Evolutionary conservation across 1,140 invertebrate species (phyloP).

Genomic region (Proales similis): DNA sequence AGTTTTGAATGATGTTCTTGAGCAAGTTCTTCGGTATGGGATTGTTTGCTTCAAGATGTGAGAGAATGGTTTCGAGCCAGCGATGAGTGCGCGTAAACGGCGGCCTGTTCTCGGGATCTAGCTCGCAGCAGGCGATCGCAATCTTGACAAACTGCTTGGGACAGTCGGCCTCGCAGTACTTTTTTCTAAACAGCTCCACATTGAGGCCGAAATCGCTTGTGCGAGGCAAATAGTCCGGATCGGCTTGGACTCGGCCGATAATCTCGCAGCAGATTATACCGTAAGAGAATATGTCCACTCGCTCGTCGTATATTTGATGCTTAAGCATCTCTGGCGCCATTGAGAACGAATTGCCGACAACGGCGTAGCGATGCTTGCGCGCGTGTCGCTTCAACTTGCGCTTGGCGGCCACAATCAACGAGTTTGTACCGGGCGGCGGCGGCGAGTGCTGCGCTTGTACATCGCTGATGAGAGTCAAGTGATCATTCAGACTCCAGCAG

Average conservation of each 20-base stretch:
- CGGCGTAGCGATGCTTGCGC: conserved; percentile 44
- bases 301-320: conserved; percentile 49
- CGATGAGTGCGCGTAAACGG: conserved; percentile 57
- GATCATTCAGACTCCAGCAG: neutral
- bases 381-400: conserved; percentile 1
- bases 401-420: conserved; percentile 29
- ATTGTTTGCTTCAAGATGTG: conserved; percentile 13
- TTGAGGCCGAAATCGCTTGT: conserved; percentile 83
- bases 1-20: no score
- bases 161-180: conserved; percentile 71
- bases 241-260: conserved; percentile 81
- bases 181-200: conserved; percentile 73
- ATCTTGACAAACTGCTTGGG: conserved; percentile 77
- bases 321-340: conserved; percentile 54
- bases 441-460: conserved; percentile 23
- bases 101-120: conserved; percentile 75
- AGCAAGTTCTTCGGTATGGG: conserved; percentile 36
- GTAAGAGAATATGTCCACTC: conserved; percentile 50
- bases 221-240: conserved; percentile 80
- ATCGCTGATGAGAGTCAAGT: neutral
- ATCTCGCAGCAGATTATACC: conserved; percentile 61
- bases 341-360: conserved; percentile 52
- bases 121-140: conserved; percentile 76
- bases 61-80: conserved; percentile 22
- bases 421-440: conserved; percentile 10